Conservation (phyloP, 2,113 vertebrate species). For the Numida meleagris region DNA sequence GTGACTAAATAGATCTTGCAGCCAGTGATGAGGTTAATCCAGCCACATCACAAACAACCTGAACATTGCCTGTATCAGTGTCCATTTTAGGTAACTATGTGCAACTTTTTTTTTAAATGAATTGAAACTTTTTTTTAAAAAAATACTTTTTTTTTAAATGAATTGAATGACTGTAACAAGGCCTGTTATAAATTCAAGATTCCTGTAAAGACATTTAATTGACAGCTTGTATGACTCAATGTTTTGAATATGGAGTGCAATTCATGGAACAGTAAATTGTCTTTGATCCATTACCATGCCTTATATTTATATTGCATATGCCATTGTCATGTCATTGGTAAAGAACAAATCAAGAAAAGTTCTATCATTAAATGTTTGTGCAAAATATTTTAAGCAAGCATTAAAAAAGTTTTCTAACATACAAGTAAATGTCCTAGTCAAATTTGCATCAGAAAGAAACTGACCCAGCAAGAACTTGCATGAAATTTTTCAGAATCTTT, state of each 20-base stretch:
- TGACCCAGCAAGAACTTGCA: not conserved
- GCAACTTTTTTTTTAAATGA: not conserved
- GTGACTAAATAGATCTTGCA: not conserved
- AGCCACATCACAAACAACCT: not conserved
- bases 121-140: no score
- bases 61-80: not conserved
- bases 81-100: not conserved
- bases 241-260: slow-evolving; percentile 12
- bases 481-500: not conserved
- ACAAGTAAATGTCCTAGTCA: not conserved
- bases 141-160: not conserved
- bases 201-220: slow-evolving; percentile 12
- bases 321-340: not conserved
- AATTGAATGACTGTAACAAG: not conserved
- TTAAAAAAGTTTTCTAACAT: not conserved
- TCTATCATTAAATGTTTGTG: slow-evolving; percentile 6
- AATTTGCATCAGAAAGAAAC: slow-evolving; percentile 3
- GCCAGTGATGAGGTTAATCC: not conserved
- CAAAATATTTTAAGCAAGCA: not conserved
- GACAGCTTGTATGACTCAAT: not conserved
- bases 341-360: not conserved
- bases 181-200: slow-evolving; percentile 11
- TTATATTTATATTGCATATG: slow-evolving; percentile 14
- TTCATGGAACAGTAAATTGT: not conserved
- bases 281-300: not conserved